A percentile compares a stretch with the other conserved stretches of the same genome.
These are phyloP conservation scores for Haemorhous mexicanus DNA, from an alignment of 2,113 vertebrate species.

Conservation along the genomic window DNA sequence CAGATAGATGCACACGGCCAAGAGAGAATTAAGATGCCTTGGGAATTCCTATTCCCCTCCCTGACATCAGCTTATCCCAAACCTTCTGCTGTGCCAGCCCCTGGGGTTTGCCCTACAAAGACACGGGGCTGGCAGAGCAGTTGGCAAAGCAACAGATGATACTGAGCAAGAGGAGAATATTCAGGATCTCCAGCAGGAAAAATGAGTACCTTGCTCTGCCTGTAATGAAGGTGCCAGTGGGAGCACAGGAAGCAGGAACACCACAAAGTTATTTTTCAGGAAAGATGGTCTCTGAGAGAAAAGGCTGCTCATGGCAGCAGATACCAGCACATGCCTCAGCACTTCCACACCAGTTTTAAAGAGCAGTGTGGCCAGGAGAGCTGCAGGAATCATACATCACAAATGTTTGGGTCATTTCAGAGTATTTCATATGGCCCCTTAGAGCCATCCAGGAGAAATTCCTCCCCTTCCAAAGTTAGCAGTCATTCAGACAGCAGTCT, in stretches of 20 bases:
- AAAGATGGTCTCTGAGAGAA: not conserved
- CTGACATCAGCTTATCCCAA: not conserved
- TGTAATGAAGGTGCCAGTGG: not conserved
- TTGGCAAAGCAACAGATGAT: not conserved
- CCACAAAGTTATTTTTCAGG: not conserved
- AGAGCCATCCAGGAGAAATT: not conserved
- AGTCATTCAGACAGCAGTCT: not conserved
- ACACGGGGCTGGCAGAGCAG: not conserved
- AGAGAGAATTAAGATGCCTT: not conserved
- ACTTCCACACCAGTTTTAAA: not conserved
- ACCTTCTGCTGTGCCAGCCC: not conserved
- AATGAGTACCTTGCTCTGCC: not conserved
- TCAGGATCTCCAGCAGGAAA: not conserved
- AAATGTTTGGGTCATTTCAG: not conserved
- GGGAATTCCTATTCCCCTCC: not conserved
- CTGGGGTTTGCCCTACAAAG: not conserved
- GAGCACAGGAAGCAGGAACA: not conserved
- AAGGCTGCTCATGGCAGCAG: not conserved
- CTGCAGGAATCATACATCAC: not conserved
- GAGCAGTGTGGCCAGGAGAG: not conserved
- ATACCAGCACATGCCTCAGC: not conserved
- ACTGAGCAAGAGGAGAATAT: not conserved
- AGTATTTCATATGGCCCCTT: not conserved
- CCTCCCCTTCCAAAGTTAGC: not conserved
- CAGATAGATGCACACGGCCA: accelerated